Percentiles rank a stretch among this genome's conserved stretches.
phyloP scores from a whole-genome alignment of 2,888 invertebrate species.

The Exephanes ischioxanthus region DNA sequence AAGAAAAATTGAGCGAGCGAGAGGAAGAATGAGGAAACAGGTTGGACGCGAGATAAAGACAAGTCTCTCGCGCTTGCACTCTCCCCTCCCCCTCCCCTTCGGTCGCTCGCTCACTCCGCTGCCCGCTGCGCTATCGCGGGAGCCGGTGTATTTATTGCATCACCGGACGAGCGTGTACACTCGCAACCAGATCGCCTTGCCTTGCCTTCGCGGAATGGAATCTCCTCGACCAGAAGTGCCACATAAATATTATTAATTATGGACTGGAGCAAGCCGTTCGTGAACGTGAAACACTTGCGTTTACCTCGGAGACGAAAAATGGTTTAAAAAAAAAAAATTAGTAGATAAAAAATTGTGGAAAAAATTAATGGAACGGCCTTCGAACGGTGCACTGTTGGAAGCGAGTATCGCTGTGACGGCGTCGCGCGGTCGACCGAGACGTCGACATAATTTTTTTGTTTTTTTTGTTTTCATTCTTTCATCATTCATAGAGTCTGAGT shows the following conservation, averaged over 20 bases:
- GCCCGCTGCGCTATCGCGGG: constrained; percentile 45
- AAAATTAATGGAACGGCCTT: neutral
- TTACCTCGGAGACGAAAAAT: neutral
- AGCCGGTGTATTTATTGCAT: constrained; percentile 60
- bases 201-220: constrained; percentile 62
- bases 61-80: constrained; percentile 35
- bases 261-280: neutral
- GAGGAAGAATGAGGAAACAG: constrained; percentile 62
- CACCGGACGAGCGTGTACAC: constrained; percentile 48
- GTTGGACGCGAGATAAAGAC: constrained; percentile 59
- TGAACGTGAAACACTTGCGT: neutral
- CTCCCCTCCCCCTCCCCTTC: neutral
- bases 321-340: neutral
- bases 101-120: constrained; percentile 23
- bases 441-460: neutral
- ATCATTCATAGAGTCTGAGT: neutral
- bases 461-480: neutral
- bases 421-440: neutral
- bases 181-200: constrained; percentile 66
- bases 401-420: neutral
- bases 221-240: constrained; percentile 31
- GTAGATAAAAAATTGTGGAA: neutral
- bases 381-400: neutral
- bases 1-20: constrained; percentile 22
- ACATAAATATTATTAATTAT: neutral